These are phyloP conservation scores for Antigone vipio DNA, from an alignment of 2,113 vertebrate genomes.

Conservation along the genomic window DNA sequence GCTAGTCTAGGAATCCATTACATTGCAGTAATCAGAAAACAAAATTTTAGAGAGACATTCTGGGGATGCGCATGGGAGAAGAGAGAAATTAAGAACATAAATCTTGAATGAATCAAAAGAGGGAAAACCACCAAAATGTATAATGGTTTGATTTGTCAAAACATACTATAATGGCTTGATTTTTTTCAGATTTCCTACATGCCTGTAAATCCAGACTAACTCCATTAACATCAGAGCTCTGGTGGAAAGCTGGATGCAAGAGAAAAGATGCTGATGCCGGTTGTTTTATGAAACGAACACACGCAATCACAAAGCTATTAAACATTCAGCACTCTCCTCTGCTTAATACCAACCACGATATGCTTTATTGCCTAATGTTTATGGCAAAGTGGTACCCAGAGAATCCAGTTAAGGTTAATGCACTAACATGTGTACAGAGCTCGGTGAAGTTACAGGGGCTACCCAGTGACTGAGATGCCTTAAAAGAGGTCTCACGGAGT, in stretches of 20 bases:
- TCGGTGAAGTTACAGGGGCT: not conserved
- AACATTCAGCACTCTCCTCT: not conserved
- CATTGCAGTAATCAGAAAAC: not conserved
- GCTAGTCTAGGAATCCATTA: not conserved
- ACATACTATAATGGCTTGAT: not conserved
- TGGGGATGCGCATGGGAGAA: not conserved
- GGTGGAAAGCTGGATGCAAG: not conserved
- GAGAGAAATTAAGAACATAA: constrained; percentile 1
- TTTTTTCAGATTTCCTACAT: not conserved
- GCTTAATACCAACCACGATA: not conserved
- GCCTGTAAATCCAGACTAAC: not conserved
- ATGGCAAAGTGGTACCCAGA: not conserved
- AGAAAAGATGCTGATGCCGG: not conserved
- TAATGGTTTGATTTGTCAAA: not conserved
- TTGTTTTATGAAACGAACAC: not conserved
- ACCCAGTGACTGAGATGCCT: no score
- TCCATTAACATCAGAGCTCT: not conserved
- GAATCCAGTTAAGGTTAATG: not conserved
- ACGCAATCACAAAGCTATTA: not conserved
- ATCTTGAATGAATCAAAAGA: not conserved
- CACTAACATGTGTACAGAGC: fast-evolving
- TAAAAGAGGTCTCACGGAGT: not conserved
- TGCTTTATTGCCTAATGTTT: not conserved
- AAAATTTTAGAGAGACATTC: not conserved
- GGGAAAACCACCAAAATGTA: not conserved